Evolutionary conservation across 2,888 invertebrate species (phyloP), one percentile per base, ranked within the genome.

Genomic region (Melanchra persicariae): DNA sequence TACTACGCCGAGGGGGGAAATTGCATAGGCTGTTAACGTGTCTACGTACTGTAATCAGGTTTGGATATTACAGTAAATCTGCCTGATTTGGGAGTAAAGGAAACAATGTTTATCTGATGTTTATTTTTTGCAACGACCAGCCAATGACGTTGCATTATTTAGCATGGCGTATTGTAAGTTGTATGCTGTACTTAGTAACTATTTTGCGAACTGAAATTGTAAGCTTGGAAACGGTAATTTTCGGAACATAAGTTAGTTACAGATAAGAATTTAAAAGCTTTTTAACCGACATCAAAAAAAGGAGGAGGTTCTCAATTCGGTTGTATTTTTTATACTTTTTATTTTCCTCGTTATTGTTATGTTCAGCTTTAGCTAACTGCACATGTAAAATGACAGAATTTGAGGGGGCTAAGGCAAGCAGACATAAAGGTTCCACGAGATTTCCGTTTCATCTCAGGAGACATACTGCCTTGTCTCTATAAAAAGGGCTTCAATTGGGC

Each of bases 11-110:
- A 54, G 61, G 73, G 79, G 66, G 70, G 66, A 60, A 71, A 79
- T 74, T 77, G 72, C 63, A 81, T 70, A 69, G 72, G 63, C 57
- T 73, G 76, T 74, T 81, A 79, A 82, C 75, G 65, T 75, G 79
- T 82, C 82, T 76, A 79, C 75, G 66, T 70, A 69, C 51, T 77
- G 72, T 75, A 75, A 78, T 78, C 71, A 81, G 68, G 67, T 69
- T 78, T 54, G 57, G 60, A n/a, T 72, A 72, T 70, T 73, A 65
- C 62, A 68, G 81, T 81, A 73, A 81, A 81, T 81, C 70, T 66
- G 67, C 66, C 61, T 72, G 81, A 77, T 80, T 81, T 81, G 64
- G 55, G 66, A 47, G 51, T 65, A 65, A 77, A 70, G 73, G 70
- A 73, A 77, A 80, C 67, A 73, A 51, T 61, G 24, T 77, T 72